A percentile compares a stretch with the other conserved stretches of the same genome.
These are phyloP conservation scores for Pegea sp. DNA, from an alignment of 23 tunicate species.

Conservation along the genomic window DNA sequence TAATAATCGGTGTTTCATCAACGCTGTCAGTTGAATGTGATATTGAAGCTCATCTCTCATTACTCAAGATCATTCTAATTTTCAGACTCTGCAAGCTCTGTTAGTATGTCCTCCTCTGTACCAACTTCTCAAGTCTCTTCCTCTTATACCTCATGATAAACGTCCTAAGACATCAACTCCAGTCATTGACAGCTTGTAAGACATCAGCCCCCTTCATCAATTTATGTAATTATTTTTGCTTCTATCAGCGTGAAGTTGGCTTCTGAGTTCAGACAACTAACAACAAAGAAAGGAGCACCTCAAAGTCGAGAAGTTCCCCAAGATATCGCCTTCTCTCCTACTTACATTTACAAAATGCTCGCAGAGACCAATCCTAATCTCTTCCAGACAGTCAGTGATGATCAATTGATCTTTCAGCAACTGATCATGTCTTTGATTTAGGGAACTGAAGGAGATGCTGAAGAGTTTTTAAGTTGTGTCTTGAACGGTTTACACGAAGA, in stretches of 20 bases:
- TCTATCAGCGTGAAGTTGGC: conserved; percentile 30
- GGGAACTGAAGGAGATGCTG: conserved; percentile 76
- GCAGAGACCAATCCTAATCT: conserved; percentile 13
- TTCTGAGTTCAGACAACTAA: conserved; percentile 58
- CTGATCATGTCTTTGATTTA: too few species aligned
- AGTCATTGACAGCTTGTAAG: conserved; percentile 68
- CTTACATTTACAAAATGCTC: conserved; percentile 65
- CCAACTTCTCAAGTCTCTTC: conserved; percentile 48
- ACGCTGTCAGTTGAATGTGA: conserved; percentile 42
- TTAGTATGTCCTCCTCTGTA: conserved; percentile 59
- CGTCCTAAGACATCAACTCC: conserved; percentile 34
- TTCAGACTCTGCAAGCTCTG: conserved; percentile 64
- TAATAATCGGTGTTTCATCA: conserved; percentile 92
- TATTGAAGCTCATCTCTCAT: too few species aligned
- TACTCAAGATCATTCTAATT: not conserved
- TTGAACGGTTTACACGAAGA: conserved; percentile 82
- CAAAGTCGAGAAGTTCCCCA: conserved; percentile 31
- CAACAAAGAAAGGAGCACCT: conserved; percentile 25
- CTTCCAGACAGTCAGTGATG: too few species aligned
- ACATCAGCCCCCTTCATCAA: not conserved
- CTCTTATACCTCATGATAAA: conserved; percentile 13
- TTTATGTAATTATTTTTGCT: not conserved
- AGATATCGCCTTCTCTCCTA: conserved; percentile 54
- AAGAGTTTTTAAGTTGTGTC: conserved; percentile 68
- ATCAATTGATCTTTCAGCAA: too few species aligned